Conservation (phyloP, 1,140 invertebrate species). For the Physella acuta region DNA sequence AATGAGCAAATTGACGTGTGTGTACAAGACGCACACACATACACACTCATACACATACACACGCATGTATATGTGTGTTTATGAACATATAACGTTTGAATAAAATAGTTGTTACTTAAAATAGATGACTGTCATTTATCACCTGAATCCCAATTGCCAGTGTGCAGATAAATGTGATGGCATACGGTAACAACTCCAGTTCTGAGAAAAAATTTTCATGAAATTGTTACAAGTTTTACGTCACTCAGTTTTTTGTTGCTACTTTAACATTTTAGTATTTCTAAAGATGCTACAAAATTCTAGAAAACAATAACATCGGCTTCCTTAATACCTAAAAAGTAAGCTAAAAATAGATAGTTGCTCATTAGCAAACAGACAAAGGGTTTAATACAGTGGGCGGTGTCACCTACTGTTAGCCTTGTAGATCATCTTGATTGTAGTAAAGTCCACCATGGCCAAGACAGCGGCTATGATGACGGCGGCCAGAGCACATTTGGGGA, state of each 20-base stretch:
- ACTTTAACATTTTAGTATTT: background rate
- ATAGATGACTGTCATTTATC: constrained; percentile 15
- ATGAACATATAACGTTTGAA: background rate
- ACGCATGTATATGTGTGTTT: background rate
- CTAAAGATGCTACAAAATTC: background rate
- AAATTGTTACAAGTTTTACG: background rate
- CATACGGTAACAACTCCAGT: constrained; percentile 74
- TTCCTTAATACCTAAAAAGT: background rate
- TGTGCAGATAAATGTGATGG: constrained; percentile 81
- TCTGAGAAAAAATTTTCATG: constrained; percentile 62
- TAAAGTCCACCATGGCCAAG: background rate
- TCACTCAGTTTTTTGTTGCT: background rate
- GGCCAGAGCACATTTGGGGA: background rate
- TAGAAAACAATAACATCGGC: background rate
- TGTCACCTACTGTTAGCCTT: background rate
- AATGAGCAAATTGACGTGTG: background rate
- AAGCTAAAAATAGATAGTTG: background rate
- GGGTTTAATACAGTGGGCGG: background rate
- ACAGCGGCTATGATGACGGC: background rate
- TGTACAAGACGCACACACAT: background rate
- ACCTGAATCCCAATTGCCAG: constrained; percentile 71
- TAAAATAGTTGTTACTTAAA: background rate
- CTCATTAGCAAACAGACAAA: background rate
- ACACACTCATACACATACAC: background rate
- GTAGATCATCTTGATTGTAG: background rate